Conservation (phyloP, 2,888 invertebrate species). For the Germaria angustata region DNA sequence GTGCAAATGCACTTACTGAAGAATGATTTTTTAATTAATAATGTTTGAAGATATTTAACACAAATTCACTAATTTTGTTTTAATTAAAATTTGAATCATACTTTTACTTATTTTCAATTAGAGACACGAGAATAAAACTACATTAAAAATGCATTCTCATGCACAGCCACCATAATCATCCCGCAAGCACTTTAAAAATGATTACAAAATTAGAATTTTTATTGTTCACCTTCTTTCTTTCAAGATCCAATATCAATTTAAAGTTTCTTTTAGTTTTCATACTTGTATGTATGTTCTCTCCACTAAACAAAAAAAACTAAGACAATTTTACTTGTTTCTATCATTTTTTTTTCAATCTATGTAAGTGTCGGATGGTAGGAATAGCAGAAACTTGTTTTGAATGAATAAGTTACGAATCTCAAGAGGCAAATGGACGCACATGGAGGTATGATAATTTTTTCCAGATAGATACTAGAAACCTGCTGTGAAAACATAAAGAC, state of each 20-base stretch:
- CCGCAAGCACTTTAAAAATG: no score
- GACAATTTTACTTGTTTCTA: not conserved
- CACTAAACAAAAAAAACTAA: not conserved
- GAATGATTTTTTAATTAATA: no score
- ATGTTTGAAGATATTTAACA: no score
- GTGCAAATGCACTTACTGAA: no score
- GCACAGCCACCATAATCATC: no score
- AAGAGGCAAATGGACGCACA: slow-evolving; percentile 30
- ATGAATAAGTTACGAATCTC: slow-evolving; percentile 49
- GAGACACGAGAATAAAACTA: no score
- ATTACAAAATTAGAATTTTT: not conserved
- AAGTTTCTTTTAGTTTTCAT: not conserved
- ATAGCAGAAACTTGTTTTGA: slow-evolving; percentile 57
- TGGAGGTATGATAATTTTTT: slow-evolving; percentile 38
- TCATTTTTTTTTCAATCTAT: not conserved
- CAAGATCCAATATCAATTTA: not conserved
- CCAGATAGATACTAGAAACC: slow-evolving; percentile 18
- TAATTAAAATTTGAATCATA: no score
- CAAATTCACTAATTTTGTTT: no score
- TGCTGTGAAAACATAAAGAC: slow-evolving; percentile 24
- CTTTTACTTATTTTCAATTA: no score
- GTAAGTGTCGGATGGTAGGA: not conserved
- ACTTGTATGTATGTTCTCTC: no score
- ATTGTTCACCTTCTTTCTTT: not conserved
- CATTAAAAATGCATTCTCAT: no score